Percentiles rank a stretch among this genome's conserved stretches.
Evolutionary conservation across 2,888 invertebrate genomes (phyloP).

Genomic region (Alsophila aescularia): DNA sequence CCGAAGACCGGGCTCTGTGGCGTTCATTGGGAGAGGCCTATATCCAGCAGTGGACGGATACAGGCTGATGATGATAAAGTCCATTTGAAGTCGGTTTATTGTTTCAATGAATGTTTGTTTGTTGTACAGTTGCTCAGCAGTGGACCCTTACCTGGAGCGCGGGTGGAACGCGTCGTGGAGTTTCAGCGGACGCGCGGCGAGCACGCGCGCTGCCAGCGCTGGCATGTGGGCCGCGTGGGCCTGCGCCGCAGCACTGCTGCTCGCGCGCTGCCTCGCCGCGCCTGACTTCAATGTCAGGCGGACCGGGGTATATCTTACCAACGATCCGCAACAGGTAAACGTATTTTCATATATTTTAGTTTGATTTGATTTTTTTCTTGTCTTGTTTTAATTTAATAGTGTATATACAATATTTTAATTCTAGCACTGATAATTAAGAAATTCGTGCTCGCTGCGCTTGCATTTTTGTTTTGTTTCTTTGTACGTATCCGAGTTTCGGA

Average conservation of each 20-base stretch:
- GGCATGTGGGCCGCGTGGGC: constrained; percentile 73
- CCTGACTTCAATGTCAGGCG: constrained; percentile 68
- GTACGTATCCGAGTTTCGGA: too few relatives aligned
- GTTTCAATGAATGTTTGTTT: neutral
- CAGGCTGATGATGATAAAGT: too few relatives aligned
- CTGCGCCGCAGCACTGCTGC: constrained; percentile 63
- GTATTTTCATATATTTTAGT: neutral
- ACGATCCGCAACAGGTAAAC: constrained; percentile 65
- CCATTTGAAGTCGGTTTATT: too few relatives aligned
- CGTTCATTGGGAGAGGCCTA: too few relatives aligned
- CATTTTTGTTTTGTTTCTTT: too few relatives aligned
- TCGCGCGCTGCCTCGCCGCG: constrained; percentile 71
- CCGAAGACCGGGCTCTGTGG: too few relatives aligned
- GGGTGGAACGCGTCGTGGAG: constrained; percentile 60
- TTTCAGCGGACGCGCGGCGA: constrained; percentile 58
- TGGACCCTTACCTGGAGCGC: constrained; percentile 55
- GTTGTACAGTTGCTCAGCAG: constrained; percentile 65
- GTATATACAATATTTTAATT: too few relatives aligned
- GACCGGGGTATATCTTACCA: constrained; percentile 60
- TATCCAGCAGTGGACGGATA: too few relatives aligned
- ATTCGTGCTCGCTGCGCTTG: too few relatives aligned
- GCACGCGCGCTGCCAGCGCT: constrained; percentile 67
- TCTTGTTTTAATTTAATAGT: too few relatives aligned
- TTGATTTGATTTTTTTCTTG: too few relatives aligned
- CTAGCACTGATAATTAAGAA: too few relatives aligned